Conservation (phyloP, 2,113 vertebrate species). For the Macrotus californicus region DNA sequence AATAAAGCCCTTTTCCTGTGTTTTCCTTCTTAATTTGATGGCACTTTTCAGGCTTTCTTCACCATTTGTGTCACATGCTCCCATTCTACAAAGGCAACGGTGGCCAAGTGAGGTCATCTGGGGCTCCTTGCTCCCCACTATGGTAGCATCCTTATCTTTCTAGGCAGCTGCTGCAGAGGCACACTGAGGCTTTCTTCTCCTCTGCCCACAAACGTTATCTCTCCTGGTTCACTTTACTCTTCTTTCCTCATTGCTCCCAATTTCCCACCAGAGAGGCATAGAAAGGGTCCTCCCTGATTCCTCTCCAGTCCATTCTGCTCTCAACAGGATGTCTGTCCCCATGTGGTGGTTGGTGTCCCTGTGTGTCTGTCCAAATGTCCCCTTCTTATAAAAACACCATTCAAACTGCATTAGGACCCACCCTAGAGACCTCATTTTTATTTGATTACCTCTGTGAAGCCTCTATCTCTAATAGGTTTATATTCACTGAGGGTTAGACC, state of each 20-base stretch:
- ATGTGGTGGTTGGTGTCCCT: not conserved
- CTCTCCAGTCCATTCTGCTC: not conserved
- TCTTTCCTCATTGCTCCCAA: not conserved
- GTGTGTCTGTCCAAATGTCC: not conserved
- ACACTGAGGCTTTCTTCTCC: not conserved
- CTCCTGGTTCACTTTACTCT: not conserved
- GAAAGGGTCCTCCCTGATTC: not conserved
- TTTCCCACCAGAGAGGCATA: not conserved
- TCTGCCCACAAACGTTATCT: not conserved
- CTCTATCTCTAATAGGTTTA: not conserved
- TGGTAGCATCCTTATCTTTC: not conserved
- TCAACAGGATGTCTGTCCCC: not conserved
- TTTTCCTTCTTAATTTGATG: not conserved
- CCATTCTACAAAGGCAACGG: not conserved
- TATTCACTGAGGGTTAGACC: not conserved
- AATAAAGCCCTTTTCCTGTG: not conserved
- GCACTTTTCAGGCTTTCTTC: not conserved
- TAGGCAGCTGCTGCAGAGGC: not conserved
- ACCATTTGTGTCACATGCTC: not conserved
- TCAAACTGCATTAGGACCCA: not conserved
- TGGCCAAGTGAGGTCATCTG: not conserved
- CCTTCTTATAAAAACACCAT: not conserved
- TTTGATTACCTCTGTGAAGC: not conserved
- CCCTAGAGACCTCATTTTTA: not conserved
- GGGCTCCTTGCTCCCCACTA: not conserved